Evolutionary conservation across 1,140 invertebrate species (phyloP), one percentile per base, ranked within the genome.

Genomic region (Penaeus chinensis): DNA sequence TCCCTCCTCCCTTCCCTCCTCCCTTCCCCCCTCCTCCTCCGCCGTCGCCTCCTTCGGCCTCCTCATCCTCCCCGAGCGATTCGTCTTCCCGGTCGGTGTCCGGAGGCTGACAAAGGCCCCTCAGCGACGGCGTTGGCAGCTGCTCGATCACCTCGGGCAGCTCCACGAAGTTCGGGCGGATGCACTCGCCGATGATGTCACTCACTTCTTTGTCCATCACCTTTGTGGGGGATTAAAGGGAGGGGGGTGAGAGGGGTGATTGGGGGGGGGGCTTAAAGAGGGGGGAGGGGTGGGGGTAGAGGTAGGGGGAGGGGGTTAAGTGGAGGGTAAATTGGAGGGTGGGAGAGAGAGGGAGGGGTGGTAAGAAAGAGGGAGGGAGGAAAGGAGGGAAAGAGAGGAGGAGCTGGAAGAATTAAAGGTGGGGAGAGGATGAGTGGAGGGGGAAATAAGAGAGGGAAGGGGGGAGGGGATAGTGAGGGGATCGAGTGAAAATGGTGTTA

Each of bases 191-290:
- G 27, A 89, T 83, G 22, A 89, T 85, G 74, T 89, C 88, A 20
- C 77, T 74, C 37, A 89, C 88, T 37, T 89, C 88, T 47, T 85
- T 89, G n/a, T 86, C 83, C 88, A 89, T 89, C 20, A 89, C 88
- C 88, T 89, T 78, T 27, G 27, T 22, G 16, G 20, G 22, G 24
- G 60, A 10, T 2, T 20, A 18, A 10, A 37, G 71, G 19, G 27
- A 18, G 47, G 37, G n/a, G 11, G 69, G 19, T 20, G 69, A 20
- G 32, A 2, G 18, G 32, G 11, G 16, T 71, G 11, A 37, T 0
- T 11, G 69, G 18, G 0, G 16, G 32, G 10, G 32, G 32, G 32
- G 69, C 1, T 16, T 27, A 24, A 13, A 24, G 18, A 20, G 69
- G 10, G n/a, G n/a, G 32, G 32, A 3, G 69, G 32, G 11, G 19